Percentiles rank a stretch among this genome's conserved stretches.
Evolutionary conservation across 2,113 vertebrate genomes (phyloP).

Genomic region (Emydocephalus ijimae): DNA sequence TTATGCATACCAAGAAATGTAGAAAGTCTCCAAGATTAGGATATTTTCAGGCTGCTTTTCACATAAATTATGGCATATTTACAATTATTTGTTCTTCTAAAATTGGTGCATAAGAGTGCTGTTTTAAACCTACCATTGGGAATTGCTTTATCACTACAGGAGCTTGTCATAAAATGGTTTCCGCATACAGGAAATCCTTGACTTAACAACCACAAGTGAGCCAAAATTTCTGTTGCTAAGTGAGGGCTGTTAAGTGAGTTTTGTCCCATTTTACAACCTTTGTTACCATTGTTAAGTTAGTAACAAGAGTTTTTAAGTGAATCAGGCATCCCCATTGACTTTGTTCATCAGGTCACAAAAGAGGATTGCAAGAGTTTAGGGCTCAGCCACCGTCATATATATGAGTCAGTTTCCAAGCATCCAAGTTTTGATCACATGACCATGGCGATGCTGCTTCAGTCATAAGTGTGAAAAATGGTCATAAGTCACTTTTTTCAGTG

Average conservation of each 20-base stretch:
- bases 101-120: neutral
- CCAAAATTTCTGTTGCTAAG: neutral
- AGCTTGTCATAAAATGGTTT: neutral
- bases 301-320: neutral
- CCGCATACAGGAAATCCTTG: neutral
- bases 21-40: neutral
- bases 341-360: too few relatives aligned
- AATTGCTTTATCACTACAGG: neutral
- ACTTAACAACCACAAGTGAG: neutral
- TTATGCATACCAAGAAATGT: neutral
- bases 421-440: too few relatives aligned
- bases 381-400: too few relatives aligned
- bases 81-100: neutral
- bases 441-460: too few relatives aligned
- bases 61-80: neutral
- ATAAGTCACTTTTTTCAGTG: neutral
- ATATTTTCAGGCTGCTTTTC: neutral
- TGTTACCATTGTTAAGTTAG: neutral
- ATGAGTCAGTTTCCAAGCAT: too few relatives aligned
- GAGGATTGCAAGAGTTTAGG: too few relatives aligned
- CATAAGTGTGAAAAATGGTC: too few relatives aligned
- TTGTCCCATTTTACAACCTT: neutral
- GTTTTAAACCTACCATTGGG: neutral
- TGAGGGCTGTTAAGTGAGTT: neutral
- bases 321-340: neutral